phyloP scores from a whole-genome alignment of 2,113 vertebrate species.

The Cettia cetti region DNA sequence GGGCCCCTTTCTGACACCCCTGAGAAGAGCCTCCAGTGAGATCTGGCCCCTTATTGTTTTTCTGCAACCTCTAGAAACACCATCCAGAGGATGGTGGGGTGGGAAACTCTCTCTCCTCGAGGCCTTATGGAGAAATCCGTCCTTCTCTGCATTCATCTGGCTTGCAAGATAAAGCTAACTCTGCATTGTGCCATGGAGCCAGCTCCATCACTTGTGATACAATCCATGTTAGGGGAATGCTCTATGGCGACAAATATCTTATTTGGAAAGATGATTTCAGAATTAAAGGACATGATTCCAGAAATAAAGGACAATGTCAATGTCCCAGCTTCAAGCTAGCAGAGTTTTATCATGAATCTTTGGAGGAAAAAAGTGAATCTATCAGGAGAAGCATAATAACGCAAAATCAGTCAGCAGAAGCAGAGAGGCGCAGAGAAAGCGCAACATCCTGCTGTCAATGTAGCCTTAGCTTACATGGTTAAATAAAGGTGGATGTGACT shows the following conservation, averaged over 20 bases:
- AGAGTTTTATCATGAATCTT: background rate
- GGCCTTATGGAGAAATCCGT: background rate
- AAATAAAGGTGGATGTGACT: background rate
- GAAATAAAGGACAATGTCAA: background rate
- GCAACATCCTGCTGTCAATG: background rate
- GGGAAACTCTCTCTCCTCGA: accelerated
- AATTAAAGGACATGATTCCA: background rate
- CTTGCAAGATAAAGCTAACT: background rate
- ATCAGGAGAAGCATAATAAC: background rate
- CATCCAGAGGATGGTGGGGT: accelerated
- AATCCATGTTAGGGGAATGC: background rate
- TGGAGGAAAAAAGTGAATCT: background rate
- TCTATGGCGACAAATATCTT: background rate
- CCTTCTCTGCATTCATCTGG: background rate
- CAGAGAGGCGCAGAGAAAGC: background rate
- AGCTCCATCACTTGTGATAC: background rate
- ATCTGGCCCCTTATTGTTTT: accelerated
- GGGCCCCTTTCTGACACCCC: background rate
- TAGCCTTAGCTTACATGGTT: background rate
- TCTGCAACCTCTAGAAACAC: background rate
- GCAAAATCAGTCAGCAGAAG: background rate
- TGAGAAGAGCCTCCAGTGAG: background rate
- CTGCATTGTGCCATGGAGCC: background rate
- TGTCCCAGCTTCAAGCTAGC: background rate
- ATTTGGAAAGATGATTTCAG: background rate